Percentiles rank a stretch among this genome's conserved stretches.
These are phyloP conservation scores for Grallaria varia DNA, from an alignment of 2,113 vertebrate species.

Conservation along the genomic window DNA sequence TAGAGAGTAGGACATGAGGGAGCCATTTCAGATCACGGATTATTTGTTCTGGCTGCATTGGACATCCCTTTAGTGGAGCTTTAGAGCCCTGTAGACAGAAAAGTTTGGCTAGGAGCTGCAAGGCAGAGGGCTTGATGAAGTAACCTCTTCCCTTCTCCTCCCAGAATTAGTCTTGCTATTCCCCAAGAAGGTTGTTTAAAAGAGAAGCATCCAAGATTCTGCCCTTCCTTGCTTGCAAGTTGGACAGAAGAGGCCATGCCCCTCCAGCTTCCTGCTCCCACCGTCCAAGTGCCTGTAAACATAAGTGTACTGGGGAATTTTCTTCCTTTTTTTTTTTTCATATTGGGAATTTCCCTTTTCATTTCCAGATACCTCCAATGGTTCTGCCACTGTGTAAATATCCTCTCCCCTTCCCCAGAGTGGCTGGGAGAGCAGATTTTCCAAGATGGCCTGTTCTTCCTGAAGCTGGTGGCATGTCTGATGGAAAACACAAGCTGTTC, in stretches of 20 bases:
- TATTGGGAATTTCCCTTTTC: not conserved
- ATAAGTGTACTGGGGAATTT: not conserved
- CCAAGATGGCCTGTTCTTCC: not conserved
- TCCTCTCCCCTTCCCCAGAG: not conserved
- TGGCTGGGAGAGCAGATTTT: not conserved
- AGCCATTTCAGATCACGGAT: slow-evolving; percentile 15
- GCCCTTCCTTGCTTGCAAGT: not conserved
- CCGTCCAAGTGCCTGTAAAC: not conserved
- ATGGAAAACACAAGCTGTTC: not conserved
- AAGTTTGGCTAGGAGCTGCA: slow-evolving; percentile 39
- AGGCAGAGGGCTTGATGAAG: slow-evolving; percentile 38
- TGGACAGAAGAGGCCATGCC: fast-evolving
- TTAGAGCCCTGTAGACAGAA: slow-evolving; percentile 26
- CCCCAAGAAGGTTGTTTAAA: not conserved
- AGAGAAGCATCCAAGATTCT: not conserved
- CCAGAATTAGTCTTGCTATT: not conserved
- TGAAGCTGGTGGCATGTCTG: not conserved
- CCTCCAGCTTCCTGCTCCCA: not conserved
- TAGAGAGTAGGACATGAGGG: slow-evolving; percentile 34
- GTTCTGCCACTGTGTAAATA: not conserved
- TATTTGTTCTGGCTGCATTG: slow-evolving; percentile 51
- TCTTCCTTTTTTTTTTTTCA: not conserved
- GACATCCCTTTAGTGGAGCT: slow-evolving; percentile 59
- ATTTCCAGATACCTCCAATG: not conserved
- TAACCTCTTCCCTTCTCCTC: slow-evolving; percentile 1